Conservation (phyloP, 1,140 invertebrate species). For the Trichonephila clavata region DNA sequence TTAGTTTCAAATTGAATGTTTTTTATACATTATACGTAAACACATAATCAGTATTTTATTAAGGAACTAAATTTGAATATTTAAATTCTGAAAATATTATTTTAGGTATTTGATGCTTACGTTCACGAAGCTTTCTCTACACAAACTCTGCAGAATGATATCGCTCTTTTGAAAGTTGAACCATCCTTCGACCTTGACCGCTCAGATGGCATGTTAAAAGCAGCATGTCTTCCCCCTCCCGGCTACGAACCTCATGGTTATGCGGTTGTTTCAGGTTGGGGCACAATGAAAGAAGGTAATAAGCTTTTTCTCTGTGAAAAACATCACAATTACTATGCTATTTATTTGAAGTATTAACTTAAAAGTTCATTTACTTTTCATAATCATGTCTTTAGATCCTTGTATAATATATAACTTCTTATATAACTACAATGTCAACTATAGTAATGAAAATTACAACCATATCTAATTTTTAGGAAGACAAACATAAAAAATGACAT, state of each 20-base stretch:
- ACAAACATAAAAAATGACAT: too few relatives aligned
- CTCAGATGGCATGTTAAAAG: slow-evolving; percentile 32
- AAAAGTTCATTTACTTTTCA: too few relatives aligned
- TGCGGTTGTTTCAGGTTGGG: slow-evolving; percentile 68
- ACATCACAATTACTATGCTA: too few relatives aligned
- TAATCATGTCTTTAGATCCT: too few relatives aligned
- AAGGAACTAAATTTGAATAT: not conserved
- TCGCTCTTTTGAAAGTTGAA: slow-evolving; percentile 63
- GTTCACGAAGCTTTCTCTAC: slow-evolving; percentile 69
- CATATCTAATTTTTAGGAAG: too few relatives aligned
- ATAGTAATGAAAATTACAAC: too few relatives aligned
- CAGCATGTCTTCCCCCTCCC: slow-evolving; percentile 39
- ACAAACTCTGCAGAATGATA: slow-evolving; percentile 65
- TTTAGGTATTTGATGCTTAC: slow-evolving; percentile 63
- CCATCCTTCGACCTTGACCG: slow-evolving; percentile 56
- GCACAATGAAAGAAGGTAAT: slow-evolving; percentile 68
- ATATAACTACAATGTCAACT: too few relatives aligned
- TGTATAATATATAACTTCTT: too few relatives aligned
- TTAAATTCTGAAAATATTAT: not conserved
- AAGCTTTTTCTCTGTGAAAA: not conserved
- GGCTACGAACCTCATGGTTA: slow-evolving; percentile 53
- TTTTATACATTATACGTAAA: too few relatives aligned
- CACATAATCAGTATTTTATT: too few relatives aligned
- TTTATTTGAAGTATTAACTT: too few relatives aligned
- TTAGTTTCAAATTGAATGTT: too few relatives aligned